Evolutionary conservation across 2,797 vertebrate species (phyloP).

Genomic region (Epinephelus coioides): DNA sequence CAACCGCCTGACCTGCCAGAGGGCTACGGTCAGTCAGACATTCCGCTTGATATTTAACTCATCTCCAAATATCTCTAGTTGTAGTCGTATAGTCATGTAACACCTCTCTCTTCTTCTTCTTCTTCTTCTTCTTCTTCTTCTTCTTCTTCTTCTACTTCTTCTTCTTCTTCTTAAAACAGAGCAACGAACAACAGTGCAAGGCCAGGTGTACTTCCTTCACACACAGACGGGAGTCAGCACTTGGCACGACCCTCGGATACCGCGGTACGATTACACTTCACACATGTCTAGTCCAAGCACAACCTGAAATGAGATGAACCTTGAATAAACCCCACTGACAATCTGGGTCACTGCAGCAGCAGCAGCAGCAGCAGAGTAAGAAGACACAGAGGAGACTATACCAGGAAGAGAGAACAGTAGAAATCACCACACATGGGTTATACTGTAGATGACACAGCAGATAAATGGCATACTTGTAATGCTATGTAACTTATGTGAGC

Average conservation of each 20-base stretch:
- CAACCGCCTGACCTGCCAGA: slow-evolving; percentile 97
- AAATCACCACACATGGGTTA: background rate
- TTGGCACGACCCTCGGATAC: slow-evolving; percentile 98
- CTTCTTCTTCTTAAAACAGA: slow-evolving; percentile 80
- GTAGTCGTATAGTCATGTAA: background rate
- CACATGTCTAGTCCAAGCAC: background rate
- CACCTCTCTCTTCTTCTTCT: too few species aligned
- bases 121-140: too few species aligned
- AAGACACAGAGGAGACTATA: background rate
- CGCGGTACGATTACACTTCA: slow-evolving; percentile 84
- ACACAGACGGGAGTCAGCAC: slow-evolving; percentile 98
- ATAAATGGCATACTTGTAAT: background rate
- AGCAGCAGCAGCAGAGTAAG: background rate
- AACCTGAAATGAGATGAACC: slow-evolving; percentile 23
- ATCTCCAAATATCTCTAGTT: background rate
- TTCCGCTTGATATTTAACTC: background rate
- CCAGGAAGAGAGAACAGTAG: background rate
- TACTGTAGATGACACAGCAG: background rate
- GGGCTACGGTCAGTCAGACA: slow-evolving; percentile 76
- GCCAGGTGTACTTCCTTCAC: slow-evolving; percentile 98
- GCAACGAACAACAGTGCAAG: slow-evolving; percentile 96
- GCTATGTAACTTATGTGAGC: background rate
- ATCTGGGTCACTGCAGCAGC: slow-evolving; percentile 18
- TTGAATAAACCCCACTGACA: slow-evolving; percentile 20
- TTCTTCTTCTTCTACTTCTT: slow-evolving; percentile 20